Evolutionary conservation across 2,797 vertebrate genomes (phyloP).

Genomic region (Mus minutoides): DNA sequence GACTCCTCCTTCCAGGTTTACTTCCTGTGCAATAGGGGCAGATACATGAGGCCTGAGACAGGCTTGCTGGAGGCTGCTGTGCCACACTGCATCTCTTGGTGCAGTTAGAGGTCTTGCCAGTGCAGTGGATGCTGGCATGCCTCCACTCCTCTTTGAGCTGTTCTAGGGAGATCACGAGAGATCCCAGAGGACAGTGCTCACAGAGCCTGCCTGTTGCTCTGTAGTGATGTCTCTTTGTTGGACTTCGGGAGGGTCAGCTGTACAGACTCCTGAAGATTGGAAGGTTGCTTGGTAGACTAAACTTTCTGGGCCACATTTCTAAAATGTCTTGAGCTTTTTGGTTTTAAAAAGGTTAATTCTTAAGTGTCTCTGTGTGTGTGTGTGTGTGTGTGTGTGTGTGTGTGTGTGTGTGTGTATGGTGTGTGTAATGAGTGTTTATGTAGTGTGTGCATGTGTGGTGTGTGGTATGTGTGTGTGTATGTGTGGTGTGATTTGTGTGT

Average conservation of each 20-base stretch:
- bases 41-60: rapidly evolving
- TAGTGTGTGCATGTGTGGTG: not conserved
- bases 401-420: not conserved
- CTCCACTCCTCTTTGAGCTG: not conserved
- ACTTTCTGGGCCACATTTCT: not conserved
- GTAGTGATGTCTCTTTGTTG: no score
- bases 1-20: not conserved
- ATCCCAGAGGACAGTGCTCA: not conserved
- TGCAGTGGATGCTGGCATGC: rapidly evolving
- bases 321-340: not conserved
- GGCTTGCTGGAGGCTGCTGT: rapidly evolving
- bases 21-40: not conserved
- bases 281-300: not conserved
- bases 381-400: not conserved
- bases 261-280: not conserved
- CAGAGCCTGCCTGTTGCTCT: not conserved
- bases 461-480: not conserved
- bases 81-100: not conserved
- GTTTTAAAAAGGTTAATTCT: not conserved
- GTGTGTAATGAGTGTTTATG: not conserved
- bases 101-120: not conserved
- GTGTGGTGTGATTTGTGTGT: not conserved
- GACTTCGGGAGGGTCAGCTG: rapidly evolving
- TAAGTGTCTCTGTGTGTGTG: not conserved
- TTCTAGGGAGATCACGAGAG: not conserved